phyloP scores from a whole-genome alignment of 2,113 vertebrate species.

The Dolichallabes microphthalmus region DNA sequence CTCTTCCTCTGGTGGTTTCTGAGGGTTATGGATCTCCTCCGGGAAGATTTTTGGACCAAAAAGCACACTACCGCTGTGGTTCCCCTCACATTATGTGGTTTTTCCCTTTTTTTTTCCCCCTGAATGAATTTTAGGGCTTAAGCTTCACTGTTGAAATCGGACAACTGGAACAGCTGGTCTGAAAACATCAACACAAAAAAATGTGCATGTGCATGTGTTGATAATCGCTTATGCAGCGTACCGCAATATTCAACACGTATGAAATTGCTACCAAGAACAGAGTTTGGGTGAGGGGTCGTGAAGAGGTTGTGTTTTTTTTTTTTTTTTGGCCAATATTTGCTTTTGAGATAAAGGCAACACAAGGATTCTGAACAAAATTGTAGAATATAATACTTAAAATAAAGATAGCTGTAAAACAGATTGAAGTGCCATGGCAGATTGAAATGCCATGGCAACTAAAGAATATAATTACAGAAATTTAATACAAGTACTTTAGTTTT shows the following conservation, averaged over 20 bases:
- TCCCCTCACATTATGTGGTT: conserved; percentile 31
- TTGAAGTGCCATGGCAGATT: neutral
- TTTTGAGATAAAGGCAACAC: neutral
- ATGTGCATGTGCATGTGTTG: conserved; percentile 6
- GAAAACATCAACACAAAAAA: conserved; percentile 10
- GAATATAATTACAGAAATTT: neutral
- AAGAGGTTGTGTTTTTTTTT: neutral
- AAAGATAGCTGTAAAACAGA: neutral
- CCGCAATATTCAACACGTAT: neutral
- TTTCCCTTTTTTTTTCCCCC: neutral
- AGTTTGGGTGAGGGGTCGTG: neutral
- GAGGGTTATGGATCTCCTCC: conserved; percentile 21
- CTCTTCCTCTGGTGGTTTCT: conserved; percentile 18
- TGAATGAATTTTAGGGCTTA: conserved; percentile 19
- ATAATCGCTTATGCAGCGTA: neutral
- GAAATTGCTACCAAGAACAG: neutral
- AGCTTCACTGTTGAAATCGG: conserved; percentile 13
- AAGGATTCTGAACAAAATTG: neutral
- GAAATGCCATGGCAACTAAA: neutral
- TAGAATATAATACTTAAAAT: neutral
- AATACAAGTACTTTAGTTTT: too few species aligned
- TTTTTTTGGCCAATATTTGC: neutral
- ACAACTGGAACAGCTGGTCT: conserved; percentile 33
- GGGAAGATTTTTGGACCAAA: conserved; percentile 23
- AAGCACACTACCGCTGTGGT: conserved; percentile 23